Evolutionary conservation across 2,888 invertebrate species (phyloP), one percentile per base, ranked within the genome.

Genomic region (Bellardia pandia): DNA sequence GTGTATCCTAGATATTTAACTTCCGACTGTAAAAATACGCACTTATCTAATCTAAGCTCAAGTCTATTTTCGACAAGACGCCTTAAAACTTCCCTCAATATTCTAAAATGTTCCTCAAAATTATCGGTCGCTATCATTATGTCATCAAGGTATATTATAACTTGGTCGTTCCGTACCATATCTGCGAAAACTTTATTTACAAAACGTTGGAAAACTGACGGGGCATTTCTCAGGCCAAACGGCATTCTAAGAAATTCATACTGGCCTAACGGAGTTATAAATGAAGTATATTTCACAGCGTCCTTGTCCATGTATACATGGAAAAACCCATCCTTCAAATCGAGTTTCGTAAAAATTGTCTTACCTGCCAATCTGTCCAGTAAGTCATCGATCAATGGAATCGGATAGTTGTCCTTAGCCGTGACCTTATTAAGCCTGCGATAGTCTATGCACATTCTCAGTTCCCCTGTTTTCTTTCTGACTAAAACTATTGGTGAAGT

Each of bases 111-210:
- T 77, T 64, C 64, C 2, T 42, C 40, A 16, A 77, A 7, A 23
- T 23, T 14, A 23, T 74, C 64, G 3, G 87, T 88, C 1, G 87
- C 85, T 16, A 90, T 85, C 78, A 45, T 45, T 9, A 45, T 45
- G 9, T 45, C 45, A 62, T 90, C 90, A 69, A 90, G 82, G 84
- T 90, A 91, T 58, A 90, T 88, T 7, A 86, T 23, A 11, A 89
- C 58, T 51, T 85, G 60, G n/a, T 51, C 78, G n/a, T 53, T 40
- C n/a, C 16, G 16, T 0, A 86, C 77, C 53, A 86, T 82, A 45
- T 88, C 82, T 23, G 71, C 16, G 60, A 88, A 87, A 30, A 84
- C 60, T 23, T 79, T 71, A 51, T 62, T 75, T 9, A 76, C 37
- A n/a, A 53, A 77, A 4, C 37, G n/a, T 51, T 64, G 75, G 51